Conservation (phyloP, 2,888 invertebrate genomes). For the Acleris sparsana region DNA sequence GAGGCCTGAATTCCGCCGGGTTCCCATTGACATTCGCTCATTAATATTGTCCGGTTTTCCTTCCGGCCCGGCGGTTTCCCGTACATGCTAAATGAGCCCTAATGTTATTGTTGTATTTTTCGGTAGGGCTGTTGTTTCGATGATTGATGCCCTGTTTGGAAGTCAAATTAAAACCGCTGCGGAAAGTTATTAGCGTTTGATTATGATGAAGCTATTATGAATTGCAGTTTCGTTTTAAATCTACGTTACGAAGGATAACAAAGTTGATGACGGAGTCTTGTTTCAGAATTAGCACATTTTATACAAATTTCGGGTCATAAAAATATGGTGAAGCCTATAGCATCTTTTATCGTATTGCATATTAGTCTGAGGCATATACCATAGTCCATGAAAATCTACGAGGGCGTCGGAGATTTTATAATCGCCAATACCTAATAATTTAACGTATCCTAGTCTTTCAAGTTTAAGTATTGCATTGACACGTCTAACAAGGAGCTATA, state of each 20-base stretch:
- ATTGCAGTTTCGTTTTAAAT: constrained; percentile 19
- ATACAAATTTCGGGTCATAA: too few relatives aligned
- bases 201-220: constrained; percentile 27
- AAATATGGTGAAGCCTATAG: too few relatives aligned
- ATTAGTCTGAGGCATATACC: too few relatives aligned
- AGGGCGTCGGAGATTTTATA: too few relatives aligned
- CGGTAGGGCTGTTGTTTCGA: constrained; percentile 26
- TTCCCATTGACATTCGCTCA: constrained; percentile 30
- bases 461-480: too few relatives aligned
- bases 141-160: constrained; percentile 35
- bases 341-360: too few relatives aligned
- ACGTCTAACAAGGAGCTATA: too few relatives aligned
- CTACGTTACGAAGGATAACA: constrained; percentile 16
- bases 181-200: constrained; percentile 29
- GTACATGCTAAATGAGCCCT: constrained; percentile 28
- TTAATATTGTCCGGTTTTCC: constrained; percentile 27
- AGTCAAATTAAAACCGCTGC: constrained; percentile 26
- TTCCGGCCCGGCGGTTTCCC: constrained; percentile 20
- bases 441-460: too few relatives aligned
- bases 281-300: neutral
- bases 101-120: constrained; percentile 36
- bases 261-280: neutral
- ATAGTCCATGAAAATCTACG: too few relatives aligned
- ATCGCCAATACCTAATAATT: too few relatives aligned
- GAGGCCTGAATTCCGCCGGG: constrained; percentile 15